Evolutionary conservation across 2,888 invertebrate species (phyloP).

Genomic region (Flabesymbios commensalis): DNA sequence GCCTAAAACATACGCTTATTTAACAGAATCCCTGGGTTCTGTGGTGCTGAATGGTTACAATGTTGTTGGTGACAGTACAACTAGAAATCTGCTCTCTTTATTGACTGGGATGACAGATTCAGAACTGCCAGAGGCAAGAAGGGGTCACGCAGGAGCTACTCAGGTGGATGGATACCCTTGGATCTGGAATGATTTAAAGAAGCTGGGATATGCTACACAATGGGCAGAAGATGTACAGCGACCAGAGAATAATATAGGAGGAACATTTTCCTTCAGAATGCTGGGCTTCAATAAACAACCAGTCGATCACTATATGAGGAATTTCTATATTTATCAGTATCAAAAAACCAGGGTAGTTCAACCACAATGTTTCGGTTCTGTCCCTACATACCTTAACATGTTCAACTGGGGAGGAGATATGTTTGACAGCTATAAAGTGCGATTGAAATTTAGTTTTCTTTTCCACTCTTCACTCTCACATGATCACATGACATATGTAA

Average conservation of each 20-base stretch:
- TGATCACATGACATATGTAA: constrained; percentile 79
- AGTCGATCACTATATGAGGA: constrained; percentile 86
- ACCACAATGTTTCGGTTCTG: constrained; percentile 78
- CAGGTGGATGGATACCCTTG: constrained; percentile 81
- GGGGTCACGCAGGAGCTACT: constrained; percentile 62
- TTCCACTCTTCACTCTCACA: constrained; percentile 90
- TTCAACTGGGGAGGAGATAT: constrained; percentile 64
- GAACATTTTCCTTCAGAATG: constrained; percentile 87
- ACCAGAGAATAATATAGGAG: too few species aligned
- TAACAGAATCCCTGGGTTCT: constrained; percentile 45
- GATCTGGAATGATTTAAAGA: constrained; percentile 79
- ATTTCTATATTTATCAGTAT: constrained; percentile 64
- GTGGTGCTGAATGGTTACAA: constrained; percentile 40
- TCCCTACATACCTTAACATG: constrained; percentile 69
- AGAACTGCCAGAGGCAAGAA: constrained; percentile 36
- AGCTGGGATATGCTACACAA: constrained; percentile 68
- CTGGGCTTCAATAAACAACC: constrained; percentile 83
- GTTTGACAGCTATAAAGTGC: constrained; percentile 68
- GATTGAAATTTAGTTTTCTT: constrained; percentile 81
- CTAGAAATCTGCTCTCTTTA: constrained; percentile 36
- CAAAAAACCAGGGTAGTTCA: too few species aligned
- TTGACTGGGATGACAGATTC: constrained; percentile 34
- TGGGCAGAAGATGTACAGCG: constrained; percentile 85
- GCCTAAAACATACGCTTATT: constrained; percentile 51
- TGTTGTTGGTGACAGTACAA: constrained; percentile 40